These are phyloP conservation scores for Embidobia sp. DNA, from an alignment of 2,888 invertebrate species.

Conservation along the genomic window DNA sequence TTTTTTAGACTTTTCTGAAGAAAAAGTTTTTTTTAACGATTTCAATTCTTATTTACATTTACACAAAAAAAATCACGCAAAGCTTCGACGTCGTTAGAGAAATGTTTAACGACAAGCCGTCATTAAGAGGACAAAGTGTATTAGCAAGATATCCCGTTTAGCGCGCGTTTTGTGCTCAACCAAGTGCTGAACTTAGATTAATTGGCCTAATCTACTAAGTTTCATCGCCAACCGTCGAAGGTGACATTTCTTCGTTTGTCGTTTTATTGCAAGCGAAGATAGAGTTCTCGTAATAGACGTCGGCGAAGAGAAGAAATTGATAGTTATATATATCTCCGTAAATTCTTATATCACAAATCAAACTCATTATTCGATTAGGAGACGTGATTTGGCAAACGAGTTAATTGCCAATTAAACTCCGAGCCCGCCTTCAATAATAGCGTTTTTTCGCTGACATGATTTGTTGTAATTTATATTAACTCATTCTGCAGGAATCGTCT, in stretches of 20 bases:
- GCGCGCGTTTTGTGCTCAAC: slow-evolving; percentile 45
- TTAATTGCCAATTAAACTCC: slow-evolving; percentile 36
- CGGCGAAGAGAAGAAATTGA: slow-evolving; percentile 20
- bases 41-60: too few species aligned
- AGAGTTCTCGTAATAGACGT: slow-evolving; percentile 31
- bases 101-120: slow-evolving; percentile 25
- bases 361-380: slow-evolving; percentile 23
- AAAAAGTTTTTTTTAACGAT: too few species aligned
- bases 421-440: slow-evolving; percentile 2
- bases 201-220: slow-evolving; percentile 69
- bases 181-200: slow-evolving; percentile 67
- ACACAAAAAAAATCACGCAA: too few species aligned
- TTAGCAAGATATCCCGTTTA: slow-evolving; percentile 61
- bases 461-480: slow-evolving; percentile 1
- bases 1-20: too few species aligned
- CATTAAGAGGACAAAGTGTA: slow-evolving; percentile 31
- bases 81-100: too few species aligned
- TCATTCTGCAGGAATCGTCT: too few species aligned
- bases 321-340: slow-evolving; percentile 36
- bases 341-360: slow-evolving; percentile 42
- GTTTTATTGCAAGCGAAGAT: slow-evolving; percentile 50
- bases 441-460: neutral
- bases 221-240: slow-evolving; percentile 66
- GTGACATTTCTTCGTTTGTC: slow-evolving; percentile 62
- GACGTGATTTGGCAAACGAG: slow-evolving; percentile 17